phyloP scores from a whole-genome alignment of 2,888 invertebrate species.

The Ectropis crepuscularia region DNA sequence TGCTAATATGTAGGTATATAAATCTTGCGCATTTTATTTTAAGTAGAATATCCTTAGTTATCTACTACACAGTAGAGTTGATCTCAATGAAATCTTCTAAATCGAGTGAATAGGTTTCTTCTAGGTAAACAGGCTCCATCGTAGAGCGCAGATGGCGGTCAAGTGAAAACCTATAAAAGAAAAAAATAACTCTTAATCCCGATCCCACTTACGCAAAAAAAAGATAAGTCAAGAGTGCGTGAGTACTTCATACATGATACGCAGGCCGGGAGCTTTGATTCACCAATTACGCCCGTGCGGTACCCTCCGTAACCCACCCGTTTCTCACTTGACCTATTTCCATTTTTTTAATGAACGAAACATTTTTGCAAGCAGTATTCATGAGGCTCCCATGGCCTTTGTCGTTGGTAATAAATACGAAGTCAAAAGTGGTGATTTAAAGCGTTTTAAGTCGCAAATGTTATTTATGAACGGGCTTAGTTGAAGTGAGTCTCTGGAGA shows the following conservation, averaged over 20 bases:
- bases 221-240: constrained; percentile 16
- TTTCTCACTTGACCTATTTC: constrained; percentile 42
- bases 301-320: constrained; percentile 30
- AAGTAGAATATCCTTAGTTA: too few species aligned
- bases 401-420: constrained; percentile 57
- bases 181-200: too few species aligned
- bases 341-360: constrained; percentile 41
- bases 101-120: too few species aligned
- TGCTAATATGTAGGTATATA: too few species aligned
- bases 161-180: too few species aligned
- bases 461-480: constrained; percentile 22
- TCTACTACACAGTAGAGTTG: too few species aligned
- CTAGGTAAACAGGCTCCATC: too few species aligned
- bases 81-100: too few species aligned
- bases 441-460: constrained; percentile 47
- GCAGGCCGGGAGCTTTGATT: constrained; percentile 31
- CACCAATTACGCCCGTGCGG: constrained; percentile 34
- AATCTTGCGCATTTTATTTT: too few species aligned
- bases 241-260: constrained; percentile 2
- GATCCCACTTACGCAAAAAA: background rate
- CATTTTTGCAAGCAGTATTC: constrained; percentile 45
- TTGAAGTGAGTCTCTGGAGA: background rate
- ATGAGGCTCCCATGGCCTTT: constrained; percentile 40
- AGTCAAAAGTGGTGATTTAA: constrained; percentile 60
- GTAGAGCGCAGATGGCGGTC: too few species aligned